phyloP scores from a whole-genome alignment of 2,797 vertebrate genomes.

The Propithecus deckenii region DNA sequence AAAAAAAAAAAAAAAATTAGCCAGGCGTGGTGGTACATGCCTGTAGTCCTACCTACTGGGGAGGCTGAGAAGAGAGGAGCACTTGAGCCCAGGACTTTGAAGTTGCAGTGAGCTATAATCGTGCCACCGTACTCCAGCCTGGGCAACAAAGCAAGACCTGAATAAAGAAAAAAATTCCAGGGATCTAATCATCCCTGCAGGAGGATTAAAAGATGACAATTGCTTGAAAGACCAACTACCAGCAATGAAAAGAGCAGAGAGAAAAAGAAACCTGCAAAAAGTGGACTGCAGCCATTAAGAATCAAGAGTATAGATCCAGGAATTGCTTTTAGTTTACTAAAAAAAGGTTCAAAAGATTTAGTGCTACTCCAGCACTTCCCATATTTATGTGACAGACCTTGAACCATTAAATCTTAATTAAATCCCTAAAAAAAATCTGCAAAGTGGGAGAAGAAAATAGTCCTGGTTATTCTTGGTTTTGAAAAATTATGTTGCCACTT shows the following conservation, averaged over 20 bases:
- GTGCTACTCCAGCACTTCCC: not conserved
- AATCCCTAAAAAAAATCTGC: not conserved
- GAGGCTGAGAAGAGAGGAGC: not conserved
- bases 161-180: not conserved
- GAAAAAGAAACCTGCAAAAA: not conserved
- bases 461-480: not conserved
- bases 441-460: not conserved
- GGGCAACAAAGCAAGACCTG: not conserved
- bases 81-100: not conserved
- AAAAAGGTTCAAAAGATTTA: not conserved
- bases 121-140: not conserved
- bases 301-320: not conserved
- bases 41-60: not conserved
- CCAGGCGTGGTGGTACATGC: not conserved
- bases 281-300: not conserved
- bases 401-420: not conserved
- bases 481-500: not conserved
- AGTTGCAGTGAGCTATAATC: not conserved
- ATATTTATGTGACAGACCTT: not conserved
- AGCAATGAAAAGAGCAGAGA: not conserved
- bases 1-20: not conserved
- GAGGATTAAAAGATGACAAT: not conserved
- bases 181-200: not conserved
- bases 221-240: not conserved
- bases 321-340: not conserved